Percentiles rank a stretch among this genome's conserved stretches.
phyloP scores from a whole-genome alignment of 2,113 vertebrate genomes.

The Takifugu flavidus region DNA sequence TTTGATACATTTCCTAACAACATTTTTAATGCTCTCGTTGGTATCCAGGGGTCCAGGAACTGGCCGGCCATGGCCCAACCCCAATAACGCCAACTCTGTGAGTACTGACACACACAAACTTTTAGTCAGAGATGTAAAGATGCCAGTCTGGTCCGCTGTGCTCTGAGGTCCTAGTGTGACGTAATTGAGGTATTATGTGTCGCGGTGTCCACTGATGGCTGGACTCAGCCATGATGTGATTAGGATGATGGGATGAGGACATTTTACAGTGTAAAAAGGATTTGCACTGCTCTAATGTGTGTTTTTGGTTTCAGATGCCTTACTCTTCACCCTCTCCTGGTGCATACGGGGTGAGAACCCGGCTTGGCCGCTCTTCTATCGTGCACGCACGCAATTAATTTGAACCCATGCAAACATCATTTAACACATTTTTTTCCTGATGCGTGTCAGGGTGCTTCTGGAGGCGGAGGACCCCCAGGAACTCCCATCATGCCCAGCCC shows the following conservation, averaged over 20 bases:
- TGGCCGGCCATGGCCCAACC: conserved; percentile 96
- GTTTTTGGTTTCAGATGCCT: conserved; percentile 84
- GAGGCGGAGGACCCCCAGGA: conserved; percentile 94
- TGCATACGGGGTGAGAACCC: conserved; percentile 90
- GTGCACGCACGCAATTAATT: background rate
- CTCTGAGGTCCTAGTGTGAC: conserved; percentile 28
- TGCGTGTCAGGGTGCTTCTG: conserved; percentile 86
- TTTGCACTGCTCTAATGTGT: conserved; percentile 45
- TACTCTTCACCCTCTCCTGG: conserved; percentile 98
- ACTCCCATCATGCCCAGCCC: conserved; percentile 99
- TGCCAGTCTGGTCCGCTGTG: conserved; percentile 40
- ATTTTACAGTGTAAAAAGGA: conserved; percentile 43
- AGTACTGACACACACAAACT: conserved; percentile 65
- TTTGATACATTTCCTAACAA: no score
- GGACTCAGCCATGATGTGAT: conserved; percentile 51
- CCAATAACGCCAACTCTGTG: conserved; percentile 96
- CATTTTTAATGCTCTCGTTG: conserved; percentile 10
- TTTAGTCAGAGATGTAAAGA: conserved; percentile 7
- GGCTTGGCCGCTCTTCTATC: background rate
- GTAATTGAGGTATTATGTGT: conserved; percentile 69
- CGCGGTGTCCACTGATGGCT: conserved; percentile 52
- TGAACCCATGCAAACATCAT: background rate
- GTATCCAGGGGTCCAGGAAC: conserved; percentile 86
- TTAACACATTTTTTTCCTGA: conserved; percentile 4
- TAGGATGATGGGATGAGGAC: conserved; percentile 55